A percentile compares a stretch with the other conserved stretches of the same genome.
Evolutionary conservation across 1,140 invertebrate genomes (phyloP).

Genomic region (Chionoecetes opilio): DNA sequence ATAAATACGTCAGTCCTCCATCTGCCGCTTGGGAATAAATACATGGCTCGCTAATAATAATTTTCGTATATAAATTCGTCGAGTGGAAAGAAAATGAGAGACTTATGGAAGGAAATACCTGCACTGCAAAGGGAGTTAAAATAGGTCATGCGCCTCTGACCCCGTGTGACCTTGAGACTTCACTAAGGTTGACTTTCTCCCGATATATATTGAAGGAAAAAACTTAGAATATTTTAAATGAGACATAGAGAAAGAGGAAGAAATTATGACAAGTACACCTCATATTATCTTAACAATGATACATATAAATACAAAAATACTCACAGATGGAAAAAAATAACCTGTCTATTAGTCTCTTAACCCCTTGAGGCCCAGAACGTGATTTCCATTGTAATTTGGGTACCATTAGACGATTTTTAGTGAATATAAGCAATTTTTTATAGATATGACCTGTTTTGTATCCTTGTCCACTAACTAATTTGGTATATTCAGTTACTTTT

Average conservation of each 20-base stretch:
- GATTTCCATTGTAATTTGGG: too few relatives aligned
- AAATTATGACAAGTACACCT: not conserved
- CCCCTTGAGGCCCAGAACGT: too few relatives aligned
- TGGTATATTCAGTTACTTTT: too few relatives aligned
- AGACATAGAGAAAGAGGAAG: not conserved
- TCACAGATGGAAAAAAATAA: too few relatives aligned
- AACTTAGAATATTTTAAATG: not conserved
- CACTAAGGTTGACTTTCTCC: not conserved
- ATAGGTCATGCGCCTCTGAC: not conserved
- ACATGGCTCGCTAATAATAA: not conserved
- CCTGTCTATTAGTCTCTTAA: too few relatives aligned
- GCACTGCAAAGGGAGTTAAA: not conserved
- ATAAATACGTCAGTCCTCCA: too few relatives aligned
- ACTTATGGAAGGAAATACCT: not conserved
- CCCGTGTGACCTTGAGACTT: constrained; percentile 1
- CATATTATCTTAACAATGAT: not conserved
- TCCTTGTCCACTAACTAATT: too few relatives aligned
- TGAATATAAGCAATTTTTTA: too few relatives aligned
- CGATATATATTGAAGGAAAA: constrained; percentile 21
- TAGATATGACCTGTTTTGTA: too few relatives aligned
- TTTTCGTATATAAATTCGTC: not conserved
- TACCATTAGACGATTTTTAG: too few relatives aligned
- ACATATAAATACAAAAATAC: not conserved
- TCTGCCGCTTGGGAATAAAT: not conserved
- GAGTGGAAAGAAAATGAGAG: not conserved